Evolutionary conservation across 2,888 invertebrate species (phyloP).

Genomic region (Odontothrips loti): DNA sequence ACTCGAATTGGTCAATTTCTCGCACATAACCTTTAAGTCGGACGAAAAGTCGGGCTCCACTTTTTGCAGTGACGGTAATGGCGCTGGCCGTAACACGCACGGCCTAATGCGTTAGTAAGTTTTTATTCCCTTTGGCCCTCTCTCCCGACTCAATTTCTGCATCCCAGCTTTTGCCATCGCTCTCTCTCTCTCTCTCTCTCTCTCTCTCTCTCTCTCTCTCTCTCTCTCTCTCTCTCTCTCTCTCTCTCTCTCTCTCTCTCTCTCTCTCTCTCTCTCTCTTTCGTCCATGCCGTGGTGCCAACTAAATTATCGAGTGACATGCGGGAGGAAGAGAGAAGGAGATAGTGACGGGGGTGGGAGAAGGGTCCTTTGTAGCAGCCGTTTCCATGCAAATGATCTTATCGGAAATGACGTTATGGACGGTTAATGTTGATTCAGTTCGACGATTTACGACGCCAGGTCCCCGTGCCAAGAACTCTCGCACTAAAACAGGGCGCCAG

Average conservation of each 20-base stretch:
- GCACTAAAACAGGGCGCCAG: too few relatives aligned
- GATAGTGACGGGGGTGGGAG: too few relatives aligned
- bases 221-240: slow-evolving; percentile 20
- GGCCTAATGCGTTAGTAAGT: too few relatives aligned
- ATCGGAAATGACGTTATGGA: not conserved
- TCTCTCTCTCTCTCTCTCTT: not conserved
- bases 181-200: slow-evolving; percentile 24
- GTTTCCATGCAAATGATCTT: slow-evolving; percentile 23
- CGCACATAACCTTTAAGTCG: too few relatives aligned
- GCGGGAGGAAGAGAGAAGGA: too few relatives aligned
- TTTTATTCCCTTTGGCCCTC: not conserved
- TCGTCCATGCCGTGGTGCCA: too few relatives aligned
- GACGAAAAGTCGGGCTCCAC: too few relatives aligned
- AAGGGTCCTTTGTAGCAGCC: not conserved
- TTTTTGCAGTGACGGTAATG: too few relatives aligned
- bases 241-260: slow-evolving; percentile 28
- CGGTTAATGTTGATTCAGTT: not conserved
- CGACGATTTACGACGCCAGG: not conserved
- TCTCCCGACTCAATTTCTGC: not conserved
- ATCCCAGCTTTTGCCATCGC: not conserved
- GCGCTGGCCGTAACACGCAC: too few relatives aligned
- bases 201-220: slow-evolving; percentile 27
- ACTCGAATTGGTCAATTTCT: too few relatives aligned
- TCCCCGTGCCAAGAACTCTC: not conserved
- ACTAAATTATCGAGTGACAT: too few relatives aligned